Conservation (phyloP, 2,888 invertebrate species). For the Habroteleia sp. region DNA sequence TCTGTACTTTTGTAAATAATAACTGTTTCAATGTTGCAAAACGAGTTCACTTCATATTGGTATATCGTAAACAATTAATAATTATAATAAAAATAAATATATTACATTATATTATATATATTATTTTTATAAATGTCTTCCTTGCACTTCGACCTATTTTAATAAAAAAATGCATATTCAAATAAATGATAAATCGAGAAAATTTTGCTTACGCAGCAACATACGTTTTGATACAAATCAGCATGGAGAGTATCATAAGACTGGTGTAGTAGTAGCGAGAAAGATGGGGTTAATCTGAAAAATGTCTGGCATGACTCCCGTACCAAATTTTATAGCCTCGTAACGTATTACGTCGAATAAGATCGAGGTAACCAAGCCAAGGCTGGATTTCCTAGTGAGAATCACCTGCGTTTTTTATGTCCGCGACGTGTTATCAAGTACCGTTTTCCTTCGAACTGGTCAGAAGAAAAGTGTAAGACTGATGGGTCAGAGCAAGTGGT, state of each 20-base stretch:
- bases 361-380: slow-evolving; percentile 50
- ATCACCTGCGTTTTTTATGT: slow-evolving; percentile 59
- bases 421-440: slow-evolving; percentile 56
- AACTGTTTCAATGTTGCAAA: too few species aligned
- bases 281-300: slow-evolving; percentile 73
- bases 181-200: too few species aligned
- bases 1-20: too few species aligned
- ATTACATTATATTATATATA: too few species aligned
- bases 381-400: slow-evolving; percentile 52
- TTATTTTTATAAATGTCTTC: too few species aligned
- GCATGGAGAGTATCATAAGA: slow-evolving; percentile 27
- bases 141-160: too few species aligned
- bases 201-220: slow-evolving; percentile 6
- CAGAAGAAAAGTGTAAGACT: slow-evolving; percentile 26
- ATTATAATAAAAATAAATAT: too few species aligned
- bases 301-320: slow-evolving; percentile 75
- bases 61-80: too few species aligned
- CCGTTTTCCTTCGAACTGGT: slow-evolving; percentile 35
- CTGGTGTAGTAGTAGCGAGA: slow-evolving; percentile 35
- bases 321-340: slow-evolving; percentile 75
- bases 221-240: slow-evolving; percentile 34
- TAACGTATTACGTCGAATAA: slow-evolving; percentile 66
- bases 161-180: too few species aligned
- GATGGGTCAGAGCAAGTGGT: slow-evolving; percentile 47
- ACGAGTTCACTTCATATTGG: too few species aligned